Evolutionary conservation across 2,888 invertebrate genomes (phyloP).

Genomic region (Acanthosepion pharaonis): DNA sequence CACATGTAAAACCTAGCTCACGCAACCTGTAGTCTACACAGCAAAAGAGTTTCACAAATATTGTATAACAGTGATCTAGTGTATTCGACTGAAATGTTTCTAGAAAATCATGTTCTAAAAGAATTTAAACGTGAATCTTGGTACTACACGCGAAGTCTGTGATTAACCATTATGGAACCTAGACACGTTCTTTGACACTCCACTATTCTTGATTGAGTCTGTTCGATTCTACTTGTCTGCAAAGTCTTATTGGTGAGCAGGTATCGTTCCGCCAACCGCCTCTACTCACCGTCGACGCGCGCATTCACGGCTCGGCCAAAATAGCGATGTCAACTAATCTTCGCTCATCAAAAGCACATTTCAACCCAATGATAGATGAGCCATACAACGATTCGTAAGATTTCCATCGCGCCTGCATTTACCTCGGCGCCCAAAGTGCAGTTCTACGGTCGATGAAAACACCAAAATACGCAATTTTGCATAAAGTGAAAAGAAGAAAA

Average conservation of each 20-base stretch:
- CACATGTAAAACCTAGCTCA: too few species aligned
- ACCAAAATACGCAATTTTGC: neutral
- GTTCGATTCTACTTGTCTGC: neutral
- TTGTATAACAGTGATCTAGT: neutral
- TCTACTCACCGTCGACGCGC: neutral
- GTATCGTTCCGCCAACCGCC: too few species aligned
- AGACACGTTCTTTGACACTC: neutral
- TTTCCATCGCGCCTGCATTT: neutral
- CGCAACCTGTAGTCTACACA: too few species aligned
- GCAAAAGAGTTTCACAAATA: neutral
- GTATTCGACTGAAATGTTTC: neutral
- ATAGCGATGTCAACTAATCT: neutral
- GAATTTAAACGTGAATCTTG: neutral
- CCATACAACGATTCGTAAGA: neutral
- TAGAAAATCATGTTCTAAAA: neutral
- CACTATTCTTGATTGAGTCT: neutral
- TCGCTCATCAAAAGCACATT: neutral
- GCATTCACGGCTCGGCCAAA: neutral
- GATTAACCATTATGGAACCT: neutral
- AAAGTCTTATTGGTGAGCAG: neutral
- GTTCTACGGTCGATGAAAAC: conserved; percentile 18
- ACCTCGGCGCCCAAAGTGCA: neutral
- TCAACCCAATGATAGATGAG: neutral
- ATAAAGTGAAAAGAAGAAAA: neutral
- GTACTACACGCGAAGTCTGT: neutral